Conservation (phyloP, 2,797 vertebrate genomes). For the Propithecus perrieri region DNA sequence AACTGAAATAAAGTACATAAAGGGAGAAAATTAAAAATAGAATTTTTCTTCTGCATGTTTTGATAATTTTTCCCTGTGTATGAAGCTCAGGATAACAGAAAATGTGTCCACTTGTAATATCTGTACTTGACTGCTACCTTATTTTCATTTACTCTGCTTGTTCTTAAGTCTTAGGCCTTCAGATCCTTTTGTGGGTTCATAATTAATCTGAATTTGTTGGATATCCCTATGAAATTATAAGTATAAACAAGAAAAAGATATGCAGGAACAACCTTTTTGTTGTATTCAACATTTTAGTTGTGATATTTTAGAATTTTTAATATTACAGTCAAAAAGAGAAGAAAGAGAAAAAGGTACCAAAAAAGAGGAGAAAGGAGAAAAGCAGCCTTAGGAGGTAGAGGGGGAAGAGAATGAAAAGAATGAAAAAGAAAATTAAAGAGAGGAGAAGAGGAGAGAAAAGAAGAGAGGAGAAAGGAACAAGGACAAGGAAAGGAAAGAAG, state of each 20-base stretch:
- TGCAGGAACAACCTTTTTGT: not conserved
- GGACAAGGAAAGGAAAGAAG: too few species aligned
- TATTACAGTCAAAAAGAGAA: not conserved
- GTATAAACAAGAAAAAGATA: not conserved
- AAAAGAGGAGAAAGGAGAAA: not conserved
- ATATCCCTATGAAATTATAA: not conserved
- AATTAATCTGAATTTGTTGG: not conserved
- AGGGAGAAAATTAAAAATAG: slow-evolving; percentile 21
- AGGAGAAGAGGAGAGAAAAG: not conserved
- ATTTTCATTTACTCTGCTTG: not conserved
- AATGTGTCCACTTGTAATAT: not conserved
- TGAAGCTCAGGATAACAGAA: not conserved
- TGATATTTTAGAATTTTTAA: slow-evolving; percentile 4
- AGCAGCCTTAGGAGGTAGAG: not conserved
- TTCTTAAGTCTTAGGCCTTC: not conserved
- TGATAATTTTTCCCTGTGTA: not conserved
- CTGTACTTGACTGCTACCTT: not conserved
- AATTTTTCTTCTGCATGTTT: not conserved
- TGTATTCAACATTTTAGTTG: not conserved
- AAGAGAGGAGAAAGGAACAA: not conserved
- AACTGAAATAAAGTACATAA: not conserved
- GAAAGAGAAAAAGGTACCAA: not conserved
- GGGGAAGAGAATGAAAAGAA: not conserved
- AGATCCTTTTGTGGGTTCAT: not conserved
- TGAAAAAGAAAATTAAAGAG: not conserved